Conservation (phyloP, 2,113 vertebrate genomes). For the Callaeas wilsoni region DNA sequence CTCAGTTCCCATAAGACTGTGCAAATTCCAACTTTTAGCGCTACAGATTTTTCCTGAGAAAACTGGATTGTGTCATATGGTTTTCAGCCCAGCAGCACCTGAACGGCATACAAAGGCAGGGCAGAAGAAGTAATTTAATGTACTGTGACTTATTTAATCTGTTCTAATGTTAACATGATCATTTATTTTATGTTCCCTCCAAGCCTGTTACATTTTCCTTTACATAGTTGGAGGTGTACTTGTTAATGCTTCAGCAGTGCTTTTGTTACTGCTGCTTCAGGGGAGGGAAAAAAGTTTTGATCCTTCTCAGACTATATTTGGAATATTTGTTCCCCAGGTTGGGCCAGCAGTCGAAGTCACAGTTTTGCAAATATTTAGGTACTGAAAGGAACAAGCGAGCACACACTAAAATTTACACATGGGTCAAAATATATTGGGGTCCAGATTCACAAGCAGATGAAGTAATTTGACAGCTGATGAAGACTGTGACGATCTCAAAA, state of each 20-base stretch:
- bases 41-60: neutral
- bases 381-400: neutral
- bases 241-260: neutral
- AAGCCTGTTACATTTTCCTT: neutral
- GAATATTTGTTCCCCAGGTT: neutral
- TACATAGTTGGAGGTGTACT: neutral
- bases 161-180: conserved; percentile 16
- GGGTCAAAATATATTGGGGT: neutral
- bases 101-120: neutral
- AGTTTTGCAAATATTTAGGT: neutral
- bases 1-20: neutral
- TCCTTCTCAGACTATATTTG: neutral
- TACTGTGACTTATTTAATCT: conserved; percentile 54
- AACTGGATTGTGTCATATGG: neutral
- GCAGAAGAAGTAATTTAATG: conserved; percentile 41
- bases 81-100: neutral
- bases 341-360: neutral
- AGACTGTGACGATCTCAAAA: neutral
- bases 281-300: neutral
- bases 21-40: neutral
- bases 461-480: neutral
- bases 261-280: neutral
- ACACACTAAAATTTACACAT: fast-evolving
- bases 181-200: conserved; percentile 48
- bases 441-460: neutral